A percentile compares a stretch with the other conserved stretches of the same genome.
These are phyloP conservation scores for Leucoma salicis DNA, from an alignment of 2,888 invertebrate species.

Conservation along the genomic window DNA sequence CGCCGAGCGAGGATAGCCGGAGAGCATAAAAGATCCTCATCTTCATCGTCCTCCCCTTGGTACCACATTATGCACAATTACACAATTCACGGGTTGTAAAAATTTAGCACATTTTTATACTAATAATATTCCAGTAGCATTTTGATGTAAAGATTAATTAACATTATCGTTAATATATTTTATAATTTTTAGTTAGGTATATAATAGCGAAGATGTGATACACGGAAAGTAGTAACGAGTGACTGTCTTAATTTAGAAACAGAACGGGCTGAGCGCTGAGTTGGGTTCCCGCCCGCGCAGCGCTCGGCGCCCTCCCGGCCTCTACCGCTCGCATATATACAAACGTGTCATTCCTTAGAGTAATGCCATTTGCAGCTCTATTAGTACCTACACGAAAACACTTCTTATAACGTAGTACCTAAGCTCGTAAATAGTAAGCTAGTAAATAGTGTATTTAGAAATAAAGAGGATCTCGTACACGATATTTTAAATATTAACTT, in stretches of 20 bases:
- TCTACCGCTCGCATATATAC: slow-evolving; percentile 37
- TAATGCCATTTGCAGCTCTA: slow-evolving; percentile 23
- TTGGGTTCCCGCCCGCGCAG: slow-evolving; percentile 43
- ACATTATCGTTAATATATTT: slow-evolving; percentile 22
- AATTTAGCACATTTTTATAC: slow-evolving; percentile 16
- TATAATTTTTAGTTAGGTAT: slow-evolving; percentile 50
- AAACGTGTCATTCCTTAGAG: slow-evolving; percentile 31
- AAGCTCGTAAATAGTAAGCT: too few species aligned
- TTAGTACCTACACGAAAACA: too few species aligned
- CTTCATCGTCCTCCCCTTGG: slow-evolving; percentile 90
- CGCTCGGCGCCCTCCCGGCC: slow-evolving; percentile 36
- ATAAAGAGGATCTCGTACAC: too few species aligned
- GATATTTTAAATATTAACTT: too few species aligned
- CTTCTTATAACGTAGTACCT: too few species aligned
- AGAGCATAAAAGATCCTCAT: slow-evolving; percentile 92
- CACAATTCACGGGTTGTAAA: slow-evolving; percentile 22
- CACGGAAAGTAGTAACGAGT: slow-evolving; percentile 74
- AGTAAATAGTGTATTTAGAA: too few species aligned
- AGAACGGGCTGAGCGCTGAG: slow-evolving; percentile 71
- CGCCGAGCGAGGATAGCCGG: slow-evolving; percentile 93
- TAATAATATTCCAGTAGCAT: slow-evolving; percentile 1
- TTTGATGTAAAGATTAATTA: not conserved
- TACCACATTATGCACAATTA: slow-evolving; percentile 85
- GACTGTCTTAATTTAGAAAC: slow-evolving; percentile 81
- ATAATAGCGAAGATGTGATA: slow-evolving; percentile 71